phyloP scores from a whole-genome alignment of 1,140 invertebrate genomes.

The Atta colombica region DNA sequence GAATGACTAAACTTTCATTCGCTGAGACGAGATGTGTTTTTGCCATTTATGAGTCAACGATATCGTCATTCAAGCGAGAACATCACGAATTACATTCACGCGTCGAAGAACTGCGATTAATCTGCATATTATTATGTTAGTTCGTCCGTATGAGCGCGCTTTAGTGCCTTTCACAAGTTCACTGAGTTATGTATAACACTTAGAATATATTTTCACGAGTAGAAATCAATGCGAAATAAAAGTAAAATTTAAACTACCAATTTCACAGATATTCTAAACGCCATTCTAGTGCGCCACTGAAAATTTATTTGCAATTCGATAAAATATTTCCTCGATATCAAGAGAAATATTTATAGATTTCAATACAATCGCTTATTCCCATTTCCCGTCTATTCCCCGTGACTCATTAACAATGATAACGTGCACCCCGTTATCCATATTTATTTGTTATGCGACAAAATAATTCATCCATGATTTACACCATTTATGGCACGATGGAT shows the following conservation, averaged over 20 bases:
- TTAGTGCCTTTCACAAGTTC: slow-evolving; percentile 40
- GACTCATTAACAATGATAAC: slow-evolving; percentile 20
- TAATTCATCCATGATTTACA: slow-evolving; percentile 36
- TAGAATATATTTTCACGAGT: neutral
- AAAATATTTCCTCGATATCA: neutral
- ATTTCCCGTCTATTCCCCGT: neutral
- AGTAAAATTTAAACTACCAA: neutral
- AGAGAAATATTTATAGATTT: slow-evolving; percentile 6
- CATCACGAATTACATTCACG: slow-evolving; percentile 42
- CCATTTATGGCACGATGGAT: neutral
- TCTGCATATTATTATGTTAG: slow-evolving; percentile 61
- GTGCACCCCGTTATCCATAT: neutral
- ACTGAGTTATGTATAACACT: slow-evolving; percentile 21
- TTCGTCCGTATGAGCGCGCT: slow-evolving; percentile 45
- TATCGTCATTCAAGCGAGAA: slow-evolving; percentile 49
- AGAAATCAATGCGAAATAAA: neutral
- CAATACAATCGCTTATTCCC: neutral
- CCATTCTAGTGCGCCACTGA: neutral
- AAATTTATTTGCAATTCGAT: neutral
- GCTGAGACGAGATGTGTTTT: neutral
- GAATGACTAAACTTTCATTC: slow-evolving; percentile 34
- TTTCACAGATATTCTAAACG: neutral
- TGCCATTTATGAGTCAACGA: slow-evolving; percentile 50
- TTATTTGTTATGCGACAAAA: neutral
- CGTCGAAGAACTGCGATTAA: slow-evolving; percentile 53